Conservation (phyloP, 2,888 invertebrate genomes). For the Synanthedon formicaeformis region DNA sequence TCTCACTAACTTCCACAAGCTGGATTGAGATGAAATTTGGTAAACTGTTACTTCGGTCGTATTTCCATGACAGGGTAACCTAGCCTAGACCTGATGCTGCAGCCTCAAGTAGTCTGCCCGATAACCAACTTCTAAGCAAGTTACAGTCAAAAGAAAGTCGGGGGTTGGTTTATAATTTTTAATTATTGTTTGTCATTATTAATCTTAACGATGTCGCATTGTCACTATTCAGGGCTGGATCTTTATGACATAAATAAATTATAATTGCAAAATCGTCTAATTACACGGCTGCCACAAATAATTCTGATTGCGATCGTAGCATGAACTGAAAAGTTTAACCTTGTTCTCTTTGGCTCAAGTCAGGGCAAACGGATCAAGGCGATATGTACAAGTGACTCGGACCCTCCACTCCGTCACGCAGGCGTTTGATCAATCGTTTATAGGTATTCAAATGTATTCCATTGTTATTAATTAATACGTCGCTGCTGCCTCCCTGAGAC, state of each 20-base stretch:
- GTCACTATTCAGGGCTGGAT: neutral
- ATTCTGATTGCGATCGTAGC: slow-evolving; percentile 38
- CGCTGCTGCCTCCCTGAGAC: slow-evolving; percentile 8
- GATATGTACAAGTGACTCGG: slow-evolving; percentile 14
- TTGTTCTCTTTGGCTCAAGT: slow-evolving; percentile 44
- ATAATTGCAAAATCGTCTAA: slow-evolving; percentile 26
- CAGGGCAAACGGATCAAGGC: slow-evolving; percentile 49
- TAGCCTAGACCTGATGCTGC: no score
- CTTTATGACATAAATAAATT: slow-evolving; percentile 9
- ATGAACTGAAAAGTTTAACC: slow-evolving; percentile 48
- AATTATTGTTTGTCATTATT: neutral
- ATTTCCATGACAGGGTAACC: no score
- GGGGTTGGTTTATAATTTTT: no score
- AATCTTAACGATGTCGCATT: slow-evolving; percentile 1
- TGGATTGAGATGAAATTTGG: no score
- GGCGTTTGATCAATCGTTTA: slow-evolving; percentile 1
- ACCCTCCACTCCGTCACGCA: slow-evolving; percentile 24
- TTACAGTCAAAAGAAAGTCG: no score
- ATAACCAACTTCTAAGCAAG: no score
- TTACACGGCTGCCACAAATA: slow-evolving; percentile 26
- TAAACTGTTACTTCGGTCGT: no score
- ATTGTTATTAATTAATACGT: slow-evolving; percentile 8
- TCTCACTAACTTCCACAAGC: no score
- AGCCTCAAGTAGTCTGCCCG: no score
- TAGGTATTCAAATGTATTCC: slow-evolving; percentile 5